phyloP scores from a whole-genome alignment of 2,888 invertebrate species.

The Seira sanloemensis region DNA sequence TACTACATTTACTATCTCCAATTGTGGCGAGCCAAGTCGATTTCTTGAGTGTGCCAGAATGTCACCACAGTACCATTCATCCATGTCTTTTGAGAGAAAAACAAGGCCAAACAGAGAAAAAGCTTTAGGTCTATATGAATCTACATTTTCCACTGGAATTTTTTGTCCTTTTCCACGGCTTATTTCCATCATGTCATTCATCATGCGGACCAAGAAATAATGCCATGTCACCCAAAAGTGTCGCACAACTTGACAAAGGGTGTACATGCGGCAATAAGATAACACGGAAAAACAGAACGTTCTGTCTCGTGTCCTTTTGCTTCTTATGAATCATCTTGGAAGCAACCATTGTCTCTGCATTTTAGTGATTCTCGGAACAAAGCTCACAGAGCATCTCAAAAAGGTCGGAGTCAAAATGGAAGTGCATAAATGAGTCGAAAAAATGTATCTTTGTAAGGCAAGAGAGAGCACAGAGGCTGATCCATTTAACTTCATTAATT shows the following conservation, averaged over 20 bases:
- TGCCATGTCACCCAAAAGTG: slow-evolving; percentile 49
- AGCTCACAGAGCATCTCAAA: neutral
- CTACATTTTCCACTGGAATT: slow-evolving; percentile 25
- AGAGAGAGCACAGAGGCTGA: neutral
- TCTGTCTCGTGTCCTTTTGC: slow-evolving; percentile 3
- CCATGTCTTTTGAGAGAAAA: slow-evolving; percentile 15
- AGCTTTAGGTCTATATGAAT: neutral
- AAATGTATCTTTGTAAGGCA: neutral
- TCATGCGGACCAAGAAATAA: slow-evolving; percentile 46
- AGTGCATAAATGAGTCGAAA: too few relatives aligned
- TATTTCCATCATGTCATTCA: slow-evolving; percentile 43
- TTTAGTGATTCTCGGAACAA: neutral
- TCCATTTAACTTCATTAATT: neutral
- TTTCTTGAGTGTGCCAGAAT: slow-evolving; percentile 38
- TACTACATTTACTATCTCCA: slow-evolving; percentile 1
- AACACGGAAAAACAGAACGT: neutral
- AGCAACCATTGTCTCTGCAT: neutral
- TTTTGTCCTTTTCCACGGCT: neutral
- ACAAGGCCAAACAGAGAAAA: neutral
- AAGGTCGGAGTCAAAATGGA: too few relatives aligned
- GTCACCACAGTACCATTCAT: slow-evolving; percentile 35
- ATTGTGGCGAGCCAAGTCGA: slow-evolving; percentile 23
- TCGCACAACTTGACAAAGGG: slow-evolving; percentile 28
- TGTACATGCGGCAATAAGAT: slow-evolving; percentile 15
- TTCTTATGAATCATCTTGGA: slow-evolving; percentile 55